Conservation (phyloP, 2,113 vertebrate genomes). For the Aptenodytes forsteri region DNA sequence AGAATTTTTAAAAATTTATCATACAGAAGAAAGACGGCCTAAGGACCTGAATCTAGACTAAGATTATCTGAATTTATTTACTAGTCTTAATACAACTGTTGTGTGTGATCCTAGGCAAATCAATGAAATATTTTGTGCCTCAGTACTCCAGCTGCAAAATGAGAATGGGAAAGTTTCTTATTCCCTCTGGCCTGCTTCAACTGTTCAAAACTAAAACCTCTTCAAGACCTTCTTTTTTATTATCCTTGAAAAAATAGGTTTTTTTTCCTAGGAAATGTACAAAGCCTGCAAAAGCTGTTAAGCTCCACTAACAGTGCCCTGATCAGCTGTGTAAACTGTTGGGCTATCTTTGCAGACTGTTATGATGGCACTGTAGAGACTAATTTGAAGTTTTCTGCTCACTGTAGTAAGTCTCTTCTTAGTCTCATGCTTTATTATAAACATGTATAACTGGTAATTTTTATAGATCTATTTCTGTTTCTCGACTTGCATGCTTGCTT, state of each 20-base stretch:
- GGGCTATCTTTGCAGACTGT: not conserved
- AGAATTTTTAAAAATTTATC: not conserved
- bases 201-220: not conserved
- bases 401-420: not conserved
- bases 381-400: not conserved
- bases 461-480: not conserved
- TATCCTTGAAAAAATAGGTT: not conserved
- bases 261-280: not conserved
- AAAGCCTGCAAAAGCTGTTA: not conserved
- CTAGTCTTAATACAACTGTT: not conserved
- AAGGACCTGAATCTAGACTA: not conserved
- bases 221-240: not conserved
- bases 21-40: not conserved
- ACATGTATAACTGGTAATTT: not conserved
- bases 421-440: not conserved
- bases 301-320: not conserved
- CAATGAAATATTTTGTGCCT: not conserved
- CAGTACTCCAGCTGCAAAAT: not conserved
- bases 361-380: not conserved
- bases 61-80: not conserved
- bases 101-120: not conserved
- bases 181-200: not conserved
- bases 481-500: not conserved
- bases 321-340: not conserved
- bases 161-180: not conserved